A percentile compares a stretch with the other conserved stretches of the same genome.
These are phyloP conservation scores for Thinocorus orbignyianus DNA, from an alignment of 2,113 vertebrate species.

Conservation along the genomic window DNA sequence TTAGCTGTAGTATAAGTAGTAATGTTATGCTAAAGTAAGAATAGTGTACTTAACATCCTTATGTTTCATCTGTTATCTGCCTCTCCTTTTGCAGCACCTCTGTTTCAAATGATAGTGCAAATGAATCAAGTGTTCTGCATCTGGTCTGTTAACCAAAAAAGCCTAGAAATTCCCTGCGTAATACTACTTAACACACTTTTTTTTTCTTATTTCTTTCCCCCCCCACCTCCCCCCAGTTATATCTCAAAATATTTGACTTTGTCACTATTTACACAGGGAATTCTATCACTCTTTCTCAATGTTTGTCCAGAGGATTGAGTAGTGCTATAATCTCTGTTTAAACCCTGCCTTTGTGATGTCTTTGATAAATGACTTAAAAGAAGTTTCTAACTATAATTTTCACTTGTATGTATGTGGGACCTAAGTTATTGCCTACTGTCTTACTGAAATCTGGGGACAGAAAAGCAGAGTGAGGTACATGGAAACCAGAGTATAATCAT, in stretches of 20 bases:
- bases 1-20: not conserved
- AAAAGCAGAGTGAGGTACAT: not conserved
- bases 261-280: not conserved
- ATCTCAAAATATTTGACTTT: not conserved
- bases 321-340: not conserved
- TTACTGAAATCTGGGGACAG: not conserved
- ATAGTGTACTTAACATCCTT: not conserved
- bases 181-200: not conserved
- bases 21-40: not conserved
- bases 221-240: too few relatives aligned
- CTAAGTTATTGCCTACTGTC: not conserved
- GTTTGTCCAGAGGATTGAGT: not conserved
- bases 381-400: not conserved
- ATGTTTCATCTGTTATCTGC: not conserved
- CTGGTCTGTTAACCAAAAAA: not conserved
- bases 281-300: not conserved
- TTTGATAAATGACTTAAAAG: not conserved
- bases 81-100: not conserved
- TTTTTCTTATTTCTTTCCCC: not conserved
- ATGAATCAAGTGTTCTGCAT: not conserved
- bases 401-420: accelerated
- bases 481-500: not conserved
- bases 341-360: not conserved
- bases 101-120: not conserved
- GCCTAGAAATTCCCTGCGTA: not conserved